Base-by-base conservation (phyloP, 2,797 vertebrate genomes). In the Merluccius polli region DNA sequence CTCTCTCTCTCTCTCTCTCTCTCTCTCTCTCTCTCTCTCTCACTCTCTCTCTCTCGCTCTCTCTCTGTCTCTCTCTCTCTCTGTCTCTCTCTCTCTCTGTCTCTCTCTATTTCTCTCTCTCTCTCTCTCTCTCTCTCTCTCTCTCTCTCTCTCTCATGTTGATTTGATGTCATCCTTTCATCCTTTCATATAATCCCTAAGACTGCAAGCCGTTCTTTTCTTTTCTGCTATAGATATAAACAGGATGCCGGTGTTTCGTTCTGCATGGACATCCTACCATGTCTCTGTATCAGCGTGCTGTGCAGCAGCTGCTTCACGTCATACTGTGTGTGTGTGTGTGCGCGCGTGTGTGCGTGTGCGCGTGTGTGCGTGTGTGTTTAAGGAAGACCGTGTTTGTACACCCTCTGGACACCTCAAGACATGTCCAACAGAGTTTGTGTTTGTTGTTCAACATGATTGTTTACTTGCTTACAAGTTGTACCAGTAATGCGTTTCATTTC, bases 161-260 rank as follows among this genome's bases (percentile, higher is more conserved):
- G 30, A 79, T 82, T 81, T 80, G 74, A 81, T 81, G 73, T 80
- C 68, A 75, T 79, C 80, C 70, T 78, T 77, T 80, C 67, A 74
- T 78, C 79, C 67, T 78, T 77, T 75, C 72, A 75, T 33, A 75
- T 82, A 81, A 82, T 76, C 78, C 75, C 35, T 69, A 24, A 71
- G 74, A 77, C 81, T 84, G 75, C 73, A 21, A 82, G 52, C 52
- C 82, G 70, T 70, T 38, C 38, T 81, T 77, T 78, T 78, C 72
- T 78, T 38, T 85, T 5, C 52, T 24, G 52, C 21, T n/a, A 13
- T 0, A 74, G 72, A 70, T 79, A 65, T 82, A 80, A 84, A 85
- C 75, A 72, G n/a, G 35, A 38, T 76, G 72, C 36, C 77, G 24
- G 67, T 72, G 21, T 44, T 69, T 11, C 13, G 41, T 41, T 67